A percentile compares a stretch with the other conserved stretches of the same genome.
These are phyloP conservation scores for Sandelia bainsii DNA, from an alignment of 2,797 vertebrate species.

Conservation along the genomic window DNA sequence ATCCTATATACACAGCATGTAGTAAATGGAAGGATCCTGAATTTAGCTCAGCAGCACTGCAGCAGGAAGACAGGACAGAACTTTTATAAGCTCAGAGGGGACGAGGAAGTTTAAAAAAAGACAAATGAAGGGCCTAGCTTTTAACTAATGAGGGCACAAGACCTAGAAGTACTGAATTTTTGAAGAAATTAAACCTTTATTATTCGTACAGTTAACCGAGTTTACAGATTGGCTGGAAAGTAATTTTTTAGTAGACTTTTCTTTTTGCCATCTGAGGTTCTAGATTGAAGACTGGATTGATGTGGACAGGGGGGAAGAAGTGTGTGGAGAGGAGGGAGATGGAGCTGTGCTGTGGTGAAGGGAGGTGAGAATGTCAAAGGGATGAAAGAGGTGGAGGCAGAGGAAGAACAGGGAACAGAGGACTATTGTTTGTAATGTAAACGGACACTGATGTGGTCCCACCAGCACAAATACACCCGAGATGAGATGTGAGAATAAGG, in stretches of 20 bases:
- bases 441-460: slow-evolving; percentile 47
- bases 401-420: slow-evolving; percentile 3
- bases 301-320: background rate
- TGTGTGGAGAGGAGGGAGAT: slow-evolving; percentile 21
- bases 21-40: slow-evolving; percentile 44
- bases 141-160: background rate
- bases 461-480: slow-evolving; percentile 40
- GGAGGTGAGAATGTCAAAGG: slow-evolving; percentile 46
- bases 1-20: slow-evolving; percentile 52
- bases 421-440: slow-evolving; percentile 64
- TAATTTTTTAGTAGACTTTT: too few species aligned
- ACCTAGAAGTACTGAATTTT: background rate
- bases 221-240: background rate
- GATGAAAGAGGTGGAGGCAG: slow-evolving; percentile 48
- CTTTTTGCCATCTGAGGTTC: too few species aligned
- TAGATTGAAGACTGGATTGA: background rate
- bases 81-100: slow-evolving; percentile 6
- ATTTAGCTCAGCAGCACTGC: slow-evolving; percentile 65
- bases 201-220: background rate
- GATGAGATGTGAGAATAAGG: background rate
- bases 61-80: slow-evolving; percentile 22
- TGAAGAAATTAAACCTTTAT: background rate
- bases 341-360: slow-evolving; percentile 23
- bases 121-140: background rate
- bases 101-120: background rate